Percentiles rank a stretch among this genome's conserved stretches.
These are phyloP conservation scores for Calliscelio sp. DNA, from an alignment of 2,888 invertebrate species.

Conservation along the genomic window DNA sequence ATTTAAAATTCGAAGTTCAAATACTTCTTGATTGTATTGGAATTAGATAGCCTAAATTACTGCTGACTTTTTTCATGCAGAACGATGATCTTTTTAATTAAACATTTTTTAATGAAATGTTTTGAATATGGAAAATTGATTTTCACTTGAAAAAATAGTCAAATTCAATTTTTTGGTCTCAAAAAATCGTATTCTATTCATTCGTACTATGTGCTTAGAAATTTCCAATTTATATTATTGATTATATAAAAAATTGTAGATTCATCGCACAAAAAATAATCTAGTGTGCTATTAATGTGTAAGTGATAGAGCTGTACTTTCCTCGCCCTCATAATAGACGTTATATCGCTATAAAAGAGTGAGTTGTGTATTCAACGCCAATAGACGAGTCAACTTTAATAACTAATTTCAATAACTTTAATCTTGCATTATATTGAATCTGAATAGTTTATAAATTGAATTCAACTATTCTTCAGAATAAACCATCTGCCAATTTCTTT, in stretches of 20 bases:
- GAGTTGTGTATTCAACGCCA: constrained; percentile 23
- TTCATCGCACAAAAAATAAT: constrained; percentile 39
- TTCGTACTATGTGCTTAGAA: not conserved
- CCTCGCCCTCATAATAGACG: constrained; percentile 34
- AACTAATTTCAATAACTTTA: constrained; percentile 49
- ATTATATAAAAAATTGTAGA: constrained; percentile 28
- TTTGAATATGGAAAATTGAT: not conserved
- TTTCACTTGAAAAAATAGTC: not conserved
- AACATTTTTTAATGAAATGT: not conserved
- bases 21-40: no score
- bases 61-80: no score
- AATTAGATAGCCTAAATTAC: no score
- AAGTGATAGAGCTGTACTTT: constrained; percentile 41
- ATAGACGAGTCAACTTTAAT: constrained; percentile 35
- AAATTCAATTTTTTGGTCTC: not conserved
- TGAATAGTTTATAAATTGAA: no score
- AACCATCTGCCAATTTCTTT: no score
- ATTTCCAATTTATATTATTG: constrained; percentile 35
- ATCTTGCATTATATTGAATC: no score
- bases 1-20: no score
- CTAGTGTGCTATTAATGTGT: constrained; percentile 13
- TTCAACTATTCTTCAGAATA: no score
- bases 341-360: constrained; percentile 41
- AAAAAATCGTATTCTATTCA: not conserved
- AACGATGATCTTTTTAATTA: not conserved